Conservation (phyloP, 2,797 vertebrate genomes). For the Eupleurogrammus muticus region DNA sequence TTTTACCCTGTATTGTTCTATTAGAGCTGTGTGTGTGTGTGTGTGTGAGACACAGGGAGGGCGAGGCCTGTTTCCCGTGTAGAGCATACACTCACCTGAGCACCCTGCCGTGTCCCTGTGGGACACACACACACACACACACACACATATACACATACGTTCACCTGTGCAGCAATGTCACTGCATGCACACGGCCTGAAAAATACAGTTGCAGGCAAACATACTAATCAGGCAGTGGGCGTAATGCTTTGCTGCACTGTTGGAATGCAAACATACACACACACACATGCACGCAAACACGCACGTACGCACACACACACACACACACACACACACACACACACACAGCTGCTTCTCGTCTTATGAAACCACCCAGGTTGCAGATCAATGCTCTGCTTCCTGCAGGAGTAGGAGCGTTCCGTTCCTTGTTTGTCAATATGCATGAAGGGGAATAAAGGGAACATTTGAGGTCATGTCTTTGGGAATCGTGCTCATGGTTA, state of each 20-base stretch:
- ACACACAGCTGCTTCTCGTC: slow-evolving; percentile 37
- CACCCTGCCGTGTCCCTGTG: slow-evolving; percentile 32
- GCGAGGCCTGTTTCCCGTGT: slow-evolving; percentile 19
- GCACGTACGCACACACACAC: slow-evolving; percentile 15
- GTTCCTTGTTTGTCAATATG: slow-evolving; percentile 21
- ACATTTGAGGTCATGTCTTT: slow-evolving; percentile 12
- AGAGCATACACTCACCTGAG: slow-evolving; percentile 32
- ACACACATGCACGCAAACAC: slow-evolving; percentile 26
- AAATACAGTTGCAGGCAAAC: neutral
- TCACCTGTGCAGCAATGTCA: neutral
- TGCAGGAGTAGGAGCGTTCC: slow-evolving; percentile 35
- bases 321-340: slow-evolving; percentile 26
- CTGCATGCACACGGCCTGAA: neutral
- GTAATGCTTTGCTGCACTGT: slow-evolving; percentile 10
- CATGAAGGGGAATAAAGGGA: neutral
- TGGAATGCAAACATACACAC: slow-evolving; percentile 10
- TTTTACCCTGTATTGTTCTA: too few relatives aligned
- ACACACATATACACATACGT: neutral
- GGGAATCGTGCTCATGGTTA: slow-evolving; percentile 9
- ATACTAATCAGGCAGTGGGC: slow-evolving; percentile 24
- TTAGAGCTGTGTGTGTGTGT: slow-evolving; percentile 17
- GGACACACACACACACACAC: slow-evolving; percentile 27
- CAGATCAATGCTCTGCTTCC: slow-evolving; percentile 62
- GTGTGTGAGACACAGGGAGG: neutral
- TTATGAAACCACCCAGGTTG: slow-evolving; percentile 52